Conservation (phyloP, 2,797 vertebrate species). For the Gila robusta region DNA sequence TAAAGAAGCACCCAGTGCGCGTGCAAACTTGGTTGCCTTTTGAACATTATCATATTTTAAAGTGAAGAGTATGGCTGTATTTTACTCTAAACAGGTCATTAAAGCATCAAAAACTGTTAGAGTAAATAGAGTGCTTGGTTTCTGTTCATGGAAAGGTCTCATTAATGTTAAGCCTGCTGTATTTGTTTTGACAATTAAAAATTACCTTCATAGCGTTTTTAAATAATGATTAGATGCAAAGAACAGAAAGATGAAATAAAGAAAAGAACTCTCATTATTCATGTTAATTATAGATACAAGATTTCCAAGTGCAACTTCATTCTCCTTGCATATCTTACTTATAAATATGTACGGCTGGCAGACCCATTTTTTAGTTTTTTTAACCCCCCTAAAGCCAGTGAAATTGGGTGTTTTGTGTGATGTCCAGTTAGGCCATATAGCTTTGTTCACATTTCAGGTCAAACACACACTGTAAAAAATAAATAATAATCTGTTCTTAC, state of each 20-base stretch:
- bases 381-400: conserved; percentile 62
- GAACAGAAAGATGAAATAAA: background rate
- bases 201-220: background rate
- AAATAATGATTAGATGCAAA: background rate
- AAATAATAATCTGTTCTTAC: too few relatives aligned
- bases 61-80: conserved; percentile 49
- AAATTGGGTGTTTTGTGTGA: conserved; percentile 67
- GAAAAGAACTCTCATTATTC: background rate
- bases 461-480: conserved; percentile 67
- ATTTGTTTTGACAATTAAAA: background rate
- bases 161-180: background rate
- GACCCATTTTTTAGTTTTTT: background rate
- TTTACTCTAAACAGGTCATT: conserved; percentile 39
- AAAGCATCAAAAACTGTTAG: conserved; percentile 15
- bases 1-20: conserved; percentile 68
- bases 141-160: conserved; percentile 19
- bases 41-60: conserved; percentile 41
- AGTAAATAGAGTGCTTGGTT: conserved; percentile 8
- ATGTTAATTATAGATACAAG: background rate
- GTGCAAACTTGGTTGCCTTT: conserved; percentile 34
- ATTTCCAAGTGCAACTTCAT: background rate
- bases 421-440: conserved; percentile 74
- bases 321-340: background rate
- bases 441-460: conserved; percentile 85
- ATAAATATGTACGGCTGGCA: background rate